phyloP scores from a whole-genome alignment of 2,797 vertebrate genomes.

The Mico argentatus region DNA sequence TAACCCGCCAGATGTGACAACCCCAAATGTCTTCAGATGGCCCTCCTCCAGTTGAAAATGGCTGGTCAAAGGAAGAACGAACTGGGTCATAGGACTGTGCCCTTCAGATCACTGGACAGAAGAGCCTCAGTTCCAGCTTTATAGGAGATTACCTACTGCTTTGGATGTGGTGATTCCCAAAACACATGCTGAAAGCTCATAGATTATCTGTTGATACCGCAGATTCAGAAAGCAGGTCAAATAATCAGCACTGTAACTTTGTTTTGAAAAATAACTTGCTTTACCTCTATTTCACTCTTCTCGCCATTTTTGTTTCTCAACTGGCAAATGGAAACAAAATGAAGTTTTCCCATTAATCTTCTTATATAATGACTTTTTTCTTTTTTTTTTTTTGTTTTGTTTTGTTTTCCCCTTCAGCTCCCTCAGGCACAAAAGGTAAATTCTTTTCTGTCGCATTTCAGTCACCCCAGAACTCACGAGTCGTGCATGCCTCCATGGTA shows the following conservation, averaged over 20 bases:
- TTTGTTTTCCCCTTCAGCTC: slow-evolving; percentile 89
- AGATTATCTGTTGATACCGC: neutral
- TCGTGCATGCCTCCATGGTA: slow-evolving; percentile 80
- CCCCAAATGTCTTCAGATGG: neutral
- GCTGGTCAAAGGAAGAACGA: slow-evolving; percentile 48
- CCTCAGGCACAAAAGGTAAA: slow-evolving; percentile 98
- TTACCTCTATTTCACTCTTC: slow-evolving; percentile 22
- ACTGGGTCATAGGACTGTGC: slow-evolving; percentile 1
- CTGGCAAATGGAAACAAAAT: slow-evolving; percentile 50
- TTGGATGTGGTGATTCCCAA: slow-evolving; percentile 34
- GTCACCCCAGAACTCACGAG: slow-evolving; percentile 79
- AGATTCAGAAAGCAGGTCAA: neutral
- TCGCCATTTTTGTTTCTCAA: slow-evolving; percentile 60
- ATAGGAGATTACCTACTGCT: neutral
- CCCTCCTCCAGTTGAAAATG: neutral
- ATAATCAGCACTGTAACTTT: slow-evolving; percentile 32
- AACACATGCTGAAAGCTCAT: slow-evolving; percentile 33
- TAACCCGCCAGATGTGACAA: neutral
- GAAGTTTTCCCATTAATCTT: slow-evolving; percentile 67
- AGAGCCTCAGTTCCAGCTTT: neutral
- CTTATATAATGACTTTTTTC: slow-evolving; percentile 82
- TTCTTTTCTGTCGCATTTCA: slow-evolving; percentile 81
- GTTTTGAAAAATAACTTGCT: slow-evolving; percentile 48
- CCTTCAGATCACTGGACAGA: slow-evolving; percentile 44
- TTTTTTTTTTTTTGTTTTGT: slow-evolving; percentile 73